Base-by-base conservation (phyloP, 2,113 vertebrate genomes). In the Enhydra lutris region DNA sequence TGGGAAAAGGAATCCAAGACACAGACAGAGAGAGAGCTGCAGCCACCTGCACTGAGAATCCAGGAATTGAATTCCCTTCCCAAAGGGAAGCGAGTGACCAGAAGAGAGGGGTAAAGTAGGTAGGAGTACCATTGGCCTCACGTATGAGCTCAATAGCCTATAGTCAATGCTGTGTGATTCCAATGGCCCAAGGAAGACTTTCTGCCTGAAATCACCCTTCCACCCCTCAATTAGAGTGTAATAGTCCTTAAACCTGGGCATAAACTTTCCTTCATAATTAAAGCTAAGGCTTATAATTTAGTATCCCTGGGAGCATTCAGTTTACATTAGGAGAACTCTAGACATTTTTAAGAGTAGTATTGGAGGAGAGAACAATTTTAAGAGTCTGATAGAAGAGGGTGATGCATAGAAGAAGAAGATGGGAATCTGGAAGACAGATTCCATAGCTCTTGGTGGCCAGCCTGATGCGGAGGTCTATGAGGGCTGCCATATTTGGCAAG, bases 401-500 rank as follows among this genome's bases (percentile, higher is more conserved):
- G 71, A 42, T 52, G 39, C 42, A n/a, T 5, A 63, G 83, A 29
- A 55, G 39, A 96, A 34, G 34, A 36, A 67, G 55, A 50, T 2
- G 1, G 15, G 0, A 10, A 6, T 24, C 42, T 24, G 31, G n/a
- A 29, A 73, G 29, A 69, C 11, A 39, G 14, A 69, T 8, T 85
- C n/a, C 24, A 1, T 17, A 34, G 47, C 61, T 45, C 52, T 47
- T 15, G 26, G 52, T 79, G 24, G 45, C 24, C 15, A 31, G 5
- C 4, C 81, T 14, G 14, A 55, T 14, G 4, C 4, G 21, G 13
- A 18, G 13, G 47, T 17, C 4, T 11, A 1, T 7, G 1, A 73
- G 63, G 31, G 18, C 57, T 83, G 23, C 39, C 71, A 65, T 42
- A 61, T 63, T 69, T 36, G 55, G n/a, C 61, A 55, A 89, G 85